Evolutionary conservation across 2,888 invertebrate genomes (phyloP).

Genomic region (Drosophila demipolita): DNA sequence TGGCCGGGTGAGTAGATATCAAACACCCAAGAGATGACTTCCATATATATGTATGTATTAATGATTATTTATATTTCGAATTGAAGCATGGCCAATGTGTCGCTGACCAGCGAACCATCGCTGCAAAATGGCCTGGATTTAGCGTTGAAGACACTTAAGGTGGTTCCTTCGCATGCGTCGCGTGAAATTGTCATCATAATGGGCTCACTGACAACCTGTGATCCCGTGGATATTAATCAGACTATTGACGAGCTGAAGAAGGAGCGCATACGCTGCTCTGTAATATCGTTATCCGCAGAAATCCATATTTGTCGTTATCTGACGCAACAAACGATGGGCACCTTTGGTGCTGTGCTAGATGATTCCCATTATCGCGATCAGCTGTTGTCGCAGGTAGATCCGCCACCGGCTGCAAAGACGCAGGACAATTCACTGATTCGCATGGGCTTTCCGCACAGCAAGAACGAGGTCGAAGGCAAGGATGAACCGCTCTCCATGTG

Average conservation of each 20-base stretch:
- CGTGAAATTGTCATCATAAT: conserved; percentile 96
- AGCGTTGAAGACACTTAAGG: conserved; percentile 92
- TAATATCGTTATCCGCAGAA: conserved; percentile 98
- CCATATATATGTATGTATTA: background rate
- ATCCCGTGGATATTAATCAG: conserved; percentile 95
- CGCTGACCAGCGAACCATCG: conserved; percentile 96
- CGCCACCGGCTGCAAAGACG: conserved; percentile 90
- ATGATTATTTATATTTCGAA: background rate
- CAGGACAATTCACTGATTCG: conserved; percentile 93
- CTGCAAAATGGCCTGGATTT: conserved; percentile 97
- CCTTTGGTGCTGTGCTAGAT: conserved; percentile 94
- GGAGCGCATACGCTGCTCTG: conserved; percentile 95
- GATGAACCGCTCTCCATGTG: conserved; percentile 93
- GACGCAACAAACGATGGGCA: conserved; percentile 94
- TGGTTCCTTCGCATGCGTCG: conserved; percentile 97
- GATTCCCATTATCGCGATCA: conserved; percentile 91
- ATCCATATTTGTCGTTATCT: conserved; percentile 95
- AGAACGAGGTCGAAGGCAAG: conserved; percentile 87
- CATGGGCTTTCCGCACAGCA: conserved; percentile 97
- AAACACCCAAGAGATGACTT: too few relatives aligned
- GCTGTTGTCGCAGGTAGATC: conserved; percentile 88
- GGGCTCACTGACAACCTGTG: conserved; percentile 98
- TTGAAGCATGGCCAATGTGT: conserved; percentile 87
- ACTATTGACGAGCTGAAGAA: conserved; percentile 92
- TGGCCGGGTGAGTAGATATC: conserved; percentile 85